These are phyloP conservation scores for Poecile montanus DNA, from an alignment of 2,797 vertebrate species.

Conservation along the genomic window DNA sequence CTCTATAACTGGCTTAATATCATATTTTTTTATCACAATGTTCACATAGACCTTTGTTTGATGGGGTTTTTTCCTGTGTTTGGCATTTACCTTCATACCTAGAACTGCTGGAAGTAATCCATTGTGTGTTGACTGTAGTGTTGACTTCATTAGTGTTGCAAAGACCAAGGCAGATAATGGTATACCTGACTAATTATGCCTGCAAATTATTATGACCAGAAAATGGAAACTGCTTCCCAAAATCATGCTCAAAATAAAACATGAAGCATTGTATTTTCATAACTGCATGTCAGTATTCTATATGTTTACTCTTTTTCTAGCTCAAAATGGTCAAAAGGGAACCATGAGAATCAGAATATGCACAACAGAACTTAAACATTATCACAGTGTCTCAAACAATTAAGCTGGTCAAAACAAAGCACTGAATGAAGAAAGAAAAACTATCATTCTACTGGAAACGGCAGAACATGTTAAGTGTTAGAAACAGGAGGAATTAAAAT, in stretches of 20 bases:
- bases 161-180: not conserved
- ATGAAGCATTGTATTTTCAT: not conserved
- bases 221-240: not conserved
- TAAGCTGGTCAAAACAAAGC: not conserved
- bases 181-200: not conserved
- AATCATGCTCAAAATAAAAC: not conserved
- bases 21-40: not conserved
- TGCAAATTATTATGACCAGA: not conserved
- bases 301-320: not conserved
- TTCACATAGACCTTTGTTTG: not conserved
- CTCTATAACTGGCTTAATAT: not conserved
- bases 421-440: not conserved
- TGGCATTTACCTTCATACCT: not conserved
- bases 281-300: not conserved
- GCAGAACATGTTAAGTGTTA: not conserved
- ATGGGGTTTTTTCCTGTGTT: not conserved
- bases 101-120: not conserved
- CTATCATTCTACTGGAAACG: not conserved
- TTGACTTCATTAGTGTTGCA: not conserved
- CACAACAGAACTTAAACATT: not conserved
- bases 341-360: not conserved
- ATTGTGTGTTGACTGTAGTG: not conserved
- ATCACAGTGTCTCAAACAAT: not conserved
- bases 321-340: not conserved
- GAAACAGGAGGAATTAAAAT: conserved; percentile 24